Base-by-base conservation (phyloP, 2,113 vertebrate species). In the Bufo gargarizans region DNA sequence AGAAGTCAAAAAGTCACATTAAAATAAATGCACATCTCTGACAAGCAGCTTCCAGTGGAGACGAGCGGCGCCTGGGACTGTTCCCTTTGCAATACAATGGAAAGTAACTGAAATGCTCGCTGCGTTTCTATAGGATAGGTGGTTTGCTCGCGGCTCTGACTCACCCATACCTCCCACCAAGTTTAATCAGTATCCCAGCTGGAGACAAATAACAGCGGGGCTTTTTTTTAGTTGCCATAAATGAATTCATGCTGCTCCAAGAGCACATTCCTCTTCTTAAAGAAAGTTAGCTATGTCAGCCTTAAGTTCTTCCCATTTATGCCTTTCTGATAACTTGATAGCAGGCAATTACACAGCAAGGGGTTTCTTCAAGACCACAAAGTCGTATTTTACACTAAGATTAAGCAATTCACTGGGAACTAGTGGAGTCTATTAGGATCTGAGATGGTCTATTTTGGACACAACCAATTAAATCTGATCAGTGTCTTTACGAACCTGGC, bases 141-240 rank as follows among this genome's bases (percentile, higher is more conserved):
- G 80, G 45, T 45, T 49, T 77, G 77, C 58, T 58, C 43, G 22
- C 19, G 79, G 69, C 67, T 61, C 43, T 63, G 67, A 86, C 49
- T 83, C 87, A 77, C 87, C 80, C 80, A 45, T 1, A 55, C 87
- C 87, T 8, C 80, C 87, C 76, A 67, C 58, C 59, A 82, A n/a
- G 82, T 88, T 88, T 84, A 88, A 88, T 88, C 87, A 88, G 87
- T 65, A 22, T 84, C 87, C 47, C 87, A 88, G 87, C 80, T 83
- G 87, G 87, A 43, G 11, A 71, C 17, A 84, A 76, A 77, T 65
- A 88, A 77, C 87, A 88, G 81, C 69, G n/a, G 79, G 80, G 53
- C 33, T 33, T 77, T 33, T 88, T 87, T 49, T 83, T 65, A 67
- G 69, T 84, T 83, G 45, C 80, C 22, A 77, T 88, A 83, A 84